Base-by-base conservation (phyloP, 92 coral and sea anemone genomes). In the Paragorgia papillata region DNA sequence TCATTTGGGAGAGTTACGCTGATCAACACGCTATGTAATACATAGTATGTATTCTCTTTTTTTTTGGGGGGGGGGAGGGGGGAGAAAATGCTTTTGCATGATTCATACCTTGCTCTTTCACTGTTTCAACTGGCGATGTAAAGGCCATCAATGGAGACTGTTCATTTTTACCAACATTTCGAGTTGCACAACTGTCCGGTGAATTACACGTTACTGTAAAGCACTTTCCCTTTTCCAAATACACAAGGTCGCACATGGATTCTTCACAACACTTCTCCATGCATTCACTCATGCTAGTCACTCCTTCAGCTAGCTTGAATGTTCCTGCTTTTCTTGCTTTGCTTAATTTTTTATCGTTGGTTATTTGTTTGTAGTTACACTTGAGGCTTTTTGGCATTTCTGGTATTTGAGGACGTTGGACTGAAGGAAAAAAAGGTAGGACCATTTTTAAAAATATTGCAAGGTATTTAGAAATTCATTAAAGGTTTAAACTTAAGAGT, bases 211-310 rank as follows among this genome's bases (percentile, higher is more conserved):
- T 79, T 9, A 94, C 98, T 4, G 91, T 76, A 67, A 91, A 94
- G 60, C 98, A 94, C 64, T 88, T 89, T 50, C 76, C 77, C 14
- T 89, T 73, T 9, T 86, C 83, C 65, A 88, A 80, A 44, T 88
- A 91, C 0, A 96, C 98, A 2, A 91, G 34, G 58, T 94, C 98
- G 29, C 98, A 94, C 39, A 66, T 85, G 31, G 69, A 81, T 55
- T 87, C 59, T 31, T 86, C 90, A 46, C 98, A 94, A 37, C 98
- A 94, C 64, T 82, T 86, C 37, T 76, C 80, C 98, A 94, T 94
- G 43, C 98, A 94, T 40, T 79, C 81, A 33, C 88, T 82, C 98
- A 94, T 94, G 14, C 83, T 81, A 15, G 69, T 77, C 0, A 82
- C 87, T 26, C 84, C 89, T 9, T 91, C 84, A n/a, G 85, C 85